Evolutionary conservation across 2,113 vertebrate genomes (phyloP), one percentile per base, ranked within the genome.

Genomic region (Clarias macrocephalus): DNA sequence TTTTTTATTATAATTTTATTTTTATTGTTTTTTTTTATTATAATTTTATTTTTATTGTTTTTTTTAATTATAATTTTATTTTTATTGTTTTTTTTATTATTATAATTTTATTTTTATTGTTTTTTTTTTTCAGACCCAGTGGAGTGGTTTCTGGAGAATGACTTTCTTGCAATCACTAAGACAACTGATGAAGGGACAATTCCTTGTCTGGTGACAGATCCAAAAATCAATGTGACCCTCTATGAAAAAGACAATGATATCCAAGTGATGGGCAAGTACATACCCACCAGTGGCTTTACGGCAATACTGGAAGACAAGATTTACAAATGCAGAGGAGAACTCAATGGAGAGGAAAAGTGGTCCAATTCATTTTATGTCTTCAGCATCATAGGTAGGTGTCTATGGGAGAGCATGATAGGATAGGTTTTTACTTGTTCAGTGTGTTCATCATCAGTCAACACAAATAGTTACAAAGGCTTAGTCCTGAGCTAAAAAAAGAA

Each of bases 181-280:
- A 96, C 95, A 86, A 92, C 94, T 11, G 93, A 93, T 1, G 95
- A 96, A 87, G 93, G 91, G n/a, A 94, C 92, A 81, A 94, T 99
- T 85, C 98, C 98, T 0, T 99, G 98, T 54, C 93, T 98, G 3
- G 97, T 99, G 90, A 98, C 97, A 8, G 93, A 99, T 88, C 98
- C 98, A 0, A 91, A 92, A 11, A 95, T 96, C 87, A 95, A 89
- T 1, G 97, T 99, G 84, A 96, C 96, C 0, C 93, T 99, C 66
- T 94, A 96, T 0, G 96, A 99, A 90, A 96, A 88, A 88, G 95
- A 95, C 84, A 94, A 89, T 5, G 94, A 96, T 7, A 89, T 88
- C 11, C 93, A 93, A 0, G 89, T 98, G 80, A 92, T 83, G 48
- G 91, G 95, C 12, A 81, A 83, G n/a, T 99, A 99, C n/a, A 90